phyloP scores from a whole-genome alignment of 2,888 invertebrate genomes.

The Crepidodera aurea region DNA sequence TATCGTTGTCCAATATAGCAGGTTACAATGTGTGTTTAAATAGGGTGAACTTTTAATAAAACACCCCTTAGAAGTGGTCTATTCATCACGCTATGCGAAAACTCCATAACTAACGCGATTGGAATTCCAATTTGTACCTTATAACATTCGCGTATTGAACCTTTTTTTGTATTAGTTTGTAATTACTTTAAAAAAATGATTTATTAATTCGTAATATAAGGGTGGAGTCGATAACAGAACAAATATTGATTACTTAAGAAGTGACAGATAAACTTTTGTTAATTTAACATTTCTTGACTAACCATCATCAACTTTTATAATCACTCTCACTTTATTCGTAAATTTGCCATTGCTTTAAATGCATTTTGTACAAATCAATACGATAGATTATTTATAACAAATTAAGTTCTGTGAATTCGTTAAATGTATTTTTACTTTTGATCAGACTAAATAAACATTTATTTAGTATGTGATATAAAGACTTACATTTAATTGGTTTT shows the following conservation, averaged over 20 bases:
- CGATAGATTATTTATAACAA: no score
- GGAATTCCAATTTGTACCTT: slow-evolving; percentile 52
- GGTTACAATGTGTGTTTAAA: slow-evolving; percentile 38
- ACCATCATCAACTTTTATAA: no score
- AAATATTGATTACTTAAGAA: background rate
- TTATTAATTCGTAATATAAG: background rate
- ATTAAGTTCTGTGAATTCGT: no score
- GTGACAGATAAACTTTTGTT: background rate
- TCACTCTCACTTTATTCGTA: no score
- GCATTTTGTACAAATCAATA: no score
- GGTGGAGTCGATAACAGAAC: background rate
- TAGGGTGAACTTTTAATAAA: slow-evolving; percentile 50
- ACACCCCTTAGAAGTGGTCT: slow-evolving; percentile 41
- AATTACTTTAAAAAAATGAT: background rate
- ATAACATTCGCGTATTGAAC: background rate
- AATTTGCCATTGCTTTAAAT: no score
- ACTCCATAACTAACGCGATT: slow-evolving; percentile 51
- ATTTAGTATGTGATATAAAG: no score
- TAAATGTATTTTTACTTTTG: no score
- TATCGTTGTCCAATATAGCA: slow-evolving; percentile 35
- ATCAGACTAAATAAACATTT: no score
- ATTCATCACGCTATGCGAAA: slow-evolving; percentile 49
- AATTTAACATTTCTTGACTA: no score
- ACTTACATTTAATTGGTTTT: no score
- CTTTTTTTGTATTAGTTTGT: slow-evolving; percentile 12